Base-by-base conservation (phyloP, 2,797 vertebrate genomes). In the Limosa lapponica region DNA sequence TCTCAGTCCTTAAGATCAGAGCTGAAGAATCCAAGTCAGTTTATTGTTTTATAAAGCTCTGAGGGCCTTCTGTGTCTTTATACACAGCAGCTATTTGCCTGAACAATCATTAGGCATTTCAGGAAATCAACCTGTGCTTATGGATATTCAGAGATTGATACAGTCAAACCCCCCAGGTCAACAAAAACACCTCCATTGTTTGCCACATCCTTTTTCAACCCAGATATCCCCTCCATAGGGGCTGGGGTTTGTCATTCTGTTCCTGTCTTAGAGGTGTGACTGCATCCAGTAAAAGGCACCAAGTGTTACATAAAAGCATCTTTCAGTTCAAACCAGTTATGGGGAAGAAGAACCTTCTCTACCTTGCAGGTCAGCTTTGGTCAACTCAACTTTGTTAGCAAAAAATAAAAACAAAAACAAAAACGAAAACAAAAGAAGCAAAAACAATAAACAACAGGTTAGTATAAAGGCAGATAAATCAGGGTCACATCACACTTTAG, bases 331-430 rank as follows among this genome's bases (percentile, higher is more conserved):
- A 97, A 97, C 37, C 90, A 93, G 80, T 83, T 96, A 97, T 28
- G 87, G 94, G 93, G 80, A 98, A 96, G 79, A 98, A 98, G 88
- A 98, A 98, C 98, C 98, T 98, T 99, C 98, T 99, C 99, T 99
- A 99, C 99, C 99, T 99, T 99, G 99, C 97, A 99, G 99, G 98
- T 99, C 99, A 98, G 99, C 99, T 99, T 99, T 99, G 99, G 99
- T 99, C 98, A 99, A 99, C 98, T 98, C 98, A 99, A 99, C 99
- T 99, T 99, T 99, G 99, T 99, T 99, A 98, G 98, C 97, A 97
- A 98, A 98, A 98, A 97, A 98, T 28, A 55, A 69, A 98, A 97
- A 95, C 98, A 96, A 97, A 97, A 41, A n/a, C n/a, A 5, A 75
- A 96, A 98, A 97, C 96, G 97, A 89, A 97, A 97, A 98, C 2